Evolutionary conservation across 2,888 invertebrate species (phyloP).

Genomic region (Folsomia manolachei): DNA sequence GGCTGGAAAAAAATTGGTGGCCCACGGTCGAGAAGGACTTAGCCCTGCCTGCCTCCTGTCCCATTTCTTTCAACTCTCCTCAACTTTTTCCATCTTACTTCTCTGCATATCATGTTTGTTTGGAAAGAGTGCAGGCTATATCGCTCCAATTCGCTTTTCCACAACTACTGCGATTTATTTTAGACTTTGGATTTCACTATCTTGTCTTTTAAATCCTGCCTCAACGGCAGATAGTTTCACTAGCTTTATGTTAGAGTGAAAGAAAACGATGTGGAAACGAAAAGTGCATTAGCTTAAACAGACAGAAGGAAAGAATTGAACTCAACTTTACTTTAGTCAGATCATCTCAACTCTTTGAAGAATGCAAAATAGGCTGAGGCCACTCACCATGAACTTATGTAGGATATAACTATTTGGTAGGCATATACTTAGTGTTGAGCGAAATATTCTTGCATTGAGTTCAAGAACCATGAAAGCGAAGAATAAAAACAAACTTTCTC

Average conservation of each 20-base stretch:
- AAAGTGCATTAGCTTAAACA: constrained; percentile 13
- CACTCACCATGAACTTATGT: too few relatives aligned
- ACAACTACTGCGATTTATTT: not conserved
- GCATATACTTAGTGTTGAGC: too few relatives aligned
- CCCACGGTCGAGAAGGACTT: too few relatives aligned
- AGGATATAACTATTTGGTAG: too few relatives aligned
- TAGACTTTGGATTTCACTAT: not conserved
- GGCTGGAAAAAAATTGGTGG: too few relatives aligned
- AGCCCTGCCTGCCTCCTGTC: not conserved
- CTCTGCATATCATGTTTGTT: not conserved
- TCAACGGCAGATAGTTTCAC: not conserved
- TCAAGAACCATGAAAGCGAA: not conserved
- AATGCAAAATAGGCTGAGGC: too few relatives aligned
- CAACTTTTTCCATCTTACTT: not conserved
- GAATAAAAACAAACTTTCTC: not conserved
- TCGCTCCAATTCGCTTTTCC: not conserved
- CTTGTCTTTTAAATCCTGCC: constrained; percentile 13
- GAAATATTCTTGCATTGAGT: not conserved
- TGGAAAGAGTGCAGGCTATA: not conserved
- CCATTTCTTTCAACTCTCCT: not conserved
- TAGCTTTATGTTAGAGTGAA: not conserved
- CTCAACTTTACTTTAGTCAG: too few relatives aligned
- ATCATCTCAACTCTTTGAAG: too few relatives aligned
- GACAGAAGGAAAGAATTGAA: not conserved
- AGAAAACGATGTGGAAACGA: not conserved